These are phyloP conservation scores for Alligator sinensis DNA, from an alignment of 2,113 vertebrate species.

Conservation along the genomic window DNA sequence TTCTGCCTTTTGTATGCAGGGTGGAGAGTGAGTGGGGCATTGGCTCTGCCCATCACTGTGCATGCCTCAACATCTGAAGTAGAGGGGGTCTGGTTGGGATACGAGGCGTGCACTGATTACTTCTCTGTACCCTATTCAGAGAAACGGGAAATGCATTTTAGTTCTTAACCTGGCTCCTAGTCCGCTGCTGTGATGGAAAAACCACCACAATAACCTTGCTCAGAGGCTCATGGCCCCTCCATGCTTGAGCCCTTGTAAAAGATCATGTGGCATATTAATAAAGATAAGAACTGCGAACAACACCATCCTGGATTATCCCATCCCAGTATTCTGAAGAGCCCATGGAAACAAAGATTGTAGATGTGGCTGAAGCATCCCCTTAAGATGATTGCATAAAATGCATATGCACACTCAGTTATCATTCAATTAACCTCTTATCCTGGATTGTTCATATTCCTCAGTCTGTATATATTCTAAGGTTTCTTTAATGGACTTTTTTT, in stretches of 20 bases:
- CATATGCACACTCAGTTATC: not conserved
- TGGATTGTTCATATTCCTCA: slow-evolving; percentile 37
- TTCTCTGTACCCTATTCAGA: not conserved
- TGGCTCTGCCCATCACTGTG: not conserved
- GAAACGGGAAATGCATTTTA: not conserved
- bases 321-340: not conserved
- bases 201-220: not conserved
- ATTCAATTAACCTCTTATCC: slow-evolving; percentile 1
- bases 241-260: rapidly evolving
- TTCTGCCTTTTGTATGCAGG: not conserved
- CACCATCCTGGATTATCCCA: not conserved
- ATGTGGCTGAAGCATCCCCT: not conserved
- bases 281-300: rapidly evolving
- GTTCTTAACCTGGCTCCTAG: not conserved
- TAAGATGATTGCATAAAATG: not conserved
- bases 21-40: not conserved
- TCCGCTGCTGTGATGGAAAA: not conserved
- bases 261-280: not conserved
- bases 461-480: slow-evolving; percentile 55
- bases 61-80: not conserved
- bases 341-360: rapidly evolving
- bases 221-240: not conserved
- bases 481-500: slow-evolving; percentile 57
- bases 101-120: not conserved
- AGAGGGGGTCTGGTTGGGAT: too few relatives aligned